Base-by-base conservation (phyloP, 2,888 invertebrate genomes). In the Drosophila birchii region DNA sequence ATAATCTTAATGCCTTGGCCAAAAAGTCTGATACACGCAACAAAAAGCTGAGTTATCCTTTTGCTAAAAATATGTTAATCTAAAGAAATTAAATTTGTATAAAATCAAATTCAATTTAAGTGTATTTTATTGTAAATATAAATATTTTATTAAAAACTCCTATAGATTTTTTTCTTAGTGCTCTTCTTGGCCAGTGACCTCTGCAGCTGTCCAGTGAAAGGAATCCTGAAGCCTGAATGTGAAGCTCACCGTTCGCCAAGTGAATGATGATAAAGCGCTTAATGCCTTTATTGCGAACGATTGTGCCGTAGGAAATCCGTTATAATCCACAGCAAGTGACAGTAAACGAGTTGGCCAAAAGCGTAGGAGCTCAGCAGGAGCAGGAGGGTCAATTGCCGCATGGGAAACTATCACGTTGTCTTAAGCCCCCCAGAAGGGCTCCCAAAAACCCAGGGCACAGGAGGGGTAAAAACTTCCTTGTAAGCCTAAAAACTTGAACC, bases 181-280 rank as follows among this genome's bases (percentile, higher is more conserved):
- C 11, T n/a, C 51, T 18, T 12, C 36, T 38, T 36, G 41, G 36
- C 3, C 34, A 29, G 20, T n/a, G 36, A 14, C 36, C 36, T 49
- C 36, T 29, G 29, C 39, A n/a, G 29, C n/a, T 32, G 34, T 18
- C 75, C 57, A 20, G 23, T 23, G 39, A 44, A 39, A 14, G 43
- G 18, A 36, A 41, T 36, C n/a, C 23, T n/a, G n/a, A n/a, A n/a
- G 14, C 41, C 54, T 53, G 49, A 55, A 47, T 47, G 67, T 71
- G 67, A 59, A 74, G 72, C 80, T 70, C 85, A 75, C 75, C 75
- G 88, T 78, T 78, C 78, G 89, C 78, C 78, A 78, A 90, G 85
- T 89, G 90, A 88, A 86, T 90, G 88, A 89, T 90, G 89, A 85
- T 89, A 85, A 90, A 87, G 82, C 85, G 82, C 78, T 76, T 90